Evolutionary conservation across 2,113 vertebrate genomes (phyloP).

Genomic region (Podocnemis expansa): DNA sequence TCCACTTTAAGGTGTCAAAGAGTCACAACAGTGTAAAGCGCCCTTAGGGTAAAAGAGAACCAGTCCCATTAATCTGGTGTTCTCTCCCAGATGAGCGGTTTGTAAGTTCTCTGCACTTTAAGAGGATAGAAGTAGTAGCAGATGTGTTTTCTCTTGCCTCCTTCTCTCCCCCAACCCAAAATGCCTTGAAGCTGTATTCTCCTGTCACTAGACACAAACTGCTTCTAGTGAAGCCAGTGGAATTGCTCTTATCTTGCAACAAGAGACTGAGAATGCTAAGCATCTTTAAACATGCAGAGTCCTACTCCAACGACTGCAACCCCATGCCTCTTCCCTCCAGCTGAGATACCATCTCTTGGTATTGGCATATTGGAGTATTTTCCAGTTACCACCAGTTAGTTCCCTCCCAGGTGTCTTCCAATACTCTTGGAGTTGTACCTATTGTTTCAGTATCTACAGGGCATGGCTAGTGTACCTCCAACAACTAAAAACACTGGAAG

Average conservation of each 20-base stretch:
- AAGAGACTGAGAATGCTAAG: neutral
- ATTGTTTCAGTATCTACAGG: neutral
- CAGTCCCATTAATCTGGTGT: neutral
- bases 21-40: neutral
- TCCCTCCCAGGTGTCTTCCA: neutral
- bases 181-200: neutral
- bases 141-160: neutral
- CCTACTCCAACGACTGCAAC: neutral
- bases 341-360: neutral
- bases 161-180: neutral
- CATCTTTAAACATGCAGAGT: neutral
- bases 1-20: conserved; percentile 18
- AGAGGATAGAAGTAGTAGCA: neutral
- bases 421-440: neutral
- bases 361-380: neutral
- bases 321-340: neutral
- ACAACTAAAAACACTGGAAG: neutral
- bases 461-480: neutral
- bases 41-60: neutral
- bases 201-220: neutral
- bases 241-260: neutral
- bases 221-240: neutral
- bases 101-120: conserved; percentile 11
- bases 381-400: neutral
- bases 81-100: neutral